Base-by-base conservation (phyloP, 2,888 invertebrate species). In the Nudaria mundana region DNA sequence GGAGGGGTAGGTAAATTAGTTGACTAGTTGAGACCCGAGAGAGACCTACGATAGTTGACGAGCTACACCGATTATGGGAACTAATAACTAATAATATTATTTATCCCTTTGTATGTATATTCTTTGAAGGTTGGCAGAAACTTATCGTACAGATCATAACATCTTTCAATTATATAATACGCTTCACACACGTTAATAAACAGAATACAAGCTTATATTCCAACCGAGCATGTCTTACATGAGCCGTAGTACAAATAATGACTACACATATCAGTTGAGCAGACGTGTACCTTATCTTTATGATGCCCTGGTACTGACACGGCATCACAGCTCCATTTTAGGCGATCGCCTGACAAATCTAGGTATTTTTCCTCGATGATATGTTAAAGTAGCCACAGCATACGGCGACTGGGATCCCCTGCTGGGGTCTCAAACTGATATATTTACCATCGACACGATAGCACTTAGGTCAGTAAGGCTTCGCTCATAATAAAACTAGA, bases 341-440 rank as follows among this genome's bases (percentile, higher is more conserved):
- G 60, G 42, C 25, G 37, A 60, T 60, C 58, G 61, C 58, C 61
- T 59, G 61, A 59, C 61, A 49, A 61, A 48, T 52, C 61, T 61
- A 52, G 55, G 49, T 61, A 57, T 61, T 57, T 60, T 60, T 51
- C 32, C 48, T 48, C 37, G 31, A 32, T 48, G 52, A 52, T 52
- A 56, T 56, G 56, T 43, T 56, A 60, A 56, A 59, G 52, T 50
- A 56, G 59, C 46, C 41, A 44, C 54, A 48, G 46, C 54, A 48
- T 50, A 39, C 51, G 26, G 46, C 45, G 22, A 42, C 39, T 39
- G 20, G 43, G 30, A 42, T 25, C 15, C 31, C 40, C 46, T 32
- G 58, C 59, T 50, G 59, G 4, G 63, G 10, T 15, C 28, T n/a
- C 6, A 37, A 8, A 23, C 47, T 62, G 61, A 61, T 58, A 56